phyloP scores from a whole-genome alignment of 2,888 invertebrate genomes.

The Timema podura region DNA sequence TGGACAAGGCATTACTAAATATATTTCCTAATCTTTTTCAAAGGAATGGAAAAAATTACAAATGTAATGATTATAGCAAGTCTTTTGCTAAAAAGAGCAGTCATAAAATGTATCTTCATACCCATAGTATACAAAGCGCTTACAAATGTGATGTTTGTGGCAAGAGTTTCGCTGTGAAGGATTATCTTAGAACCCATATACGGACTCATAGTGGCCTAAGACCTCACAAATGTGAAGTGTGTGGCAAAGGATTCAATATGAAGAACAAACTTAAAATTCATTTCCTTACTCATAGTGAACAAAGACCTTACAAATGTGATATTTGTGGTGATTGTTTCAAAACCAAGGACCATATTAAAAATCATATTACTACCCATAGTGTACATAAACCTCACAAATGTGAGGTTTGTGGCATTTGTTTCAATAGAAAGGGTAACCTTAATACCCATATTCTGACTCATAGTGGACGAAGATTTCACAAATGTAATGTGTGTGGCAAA shows the following conservation, averaged over 20 bases:
- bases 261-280: neutral
- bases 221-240: neutral
- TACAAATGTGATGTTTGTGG: slow-evolving; percentile 1
- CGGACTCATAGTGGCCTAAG: neutral
- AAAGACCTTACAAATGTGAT: too few species aligned
- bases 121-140: neutral
- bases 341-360: too few species aligned
- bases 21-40: neutral
- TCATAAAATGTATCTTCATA: neutral
- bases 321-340: too few species aligned
- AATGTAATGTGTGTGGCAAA: neutral
- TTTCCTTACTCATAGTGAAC: too few species aligned
- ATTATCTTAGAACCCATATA: neutral
- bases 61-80: neutral
- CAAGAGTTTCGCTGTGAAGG: neutral
- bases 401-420: too few species aligned
- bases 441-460: neutral
- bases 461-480: neutral
- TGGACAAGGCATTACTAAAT: too few species aligned
- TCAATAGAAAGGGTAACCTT: too few species aligned
- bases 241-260: neutral
- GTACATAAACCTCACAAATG: too few species aligned
- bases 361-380: neutral
- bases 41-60: neutral
- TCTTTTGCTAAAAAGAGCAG: neutral